A percentile compares a stretch with the other conserved stretches of the same genome.
Evolutionary conservation across 2,888 invertebrate species (phyloP).

Genomic region (Teinopalpus imperialis): DNA sequence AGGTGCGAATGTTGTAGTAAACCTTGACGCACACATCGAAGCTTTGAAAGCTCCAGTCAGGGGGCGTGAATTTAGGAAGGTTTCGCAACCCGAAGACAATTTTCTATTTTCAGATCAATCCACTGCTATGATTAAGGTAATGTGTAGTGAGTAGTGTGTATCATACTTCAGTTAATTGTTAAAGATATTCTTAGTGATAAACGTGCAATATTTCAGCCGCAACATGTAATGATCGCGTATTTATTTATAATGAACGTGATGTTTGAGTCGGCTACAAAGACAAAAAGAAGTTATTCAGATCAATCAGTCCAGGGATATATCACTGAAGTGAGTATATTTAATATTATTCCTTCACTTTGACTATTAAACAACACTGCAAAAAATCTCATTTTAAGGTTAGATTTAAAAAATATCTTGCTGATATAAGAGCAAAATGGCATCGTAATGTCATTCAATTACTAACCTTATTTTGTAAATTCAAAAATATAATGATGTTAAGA

Average conservation of each 20-base stretch:
- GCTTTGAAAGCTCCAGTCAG: conserved; percentile 45
- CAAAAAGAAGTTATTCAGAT: conserved; percentile 89
- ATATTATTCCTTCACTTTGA: too few species aligned
- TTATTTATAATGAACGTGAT: conserved; percentile 60
- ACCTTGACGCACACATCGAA: conserved; percentile 25
- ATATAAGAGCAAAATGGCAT: too few species aligned
- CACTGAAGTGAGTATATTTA: conserved; percentile 85
- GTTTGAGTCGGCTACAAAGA: conserved; percentile 60
- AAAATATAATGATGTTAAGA: too few species aligned
- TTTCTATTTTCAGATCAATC: conserved; percentile 53
- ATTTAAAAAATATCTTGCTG: too few species aligned
- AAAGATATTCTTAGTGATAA: conserved; percentile 36
- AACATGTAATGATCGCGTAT: conserved; percentile 61
- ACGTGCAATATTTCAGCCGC: conserved; percentile 49
- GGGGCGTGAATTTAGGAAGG: conserved; percentile 58
- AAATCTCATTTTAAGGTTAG: too few species aligned
- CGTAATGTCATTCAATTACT: too few species aligned
- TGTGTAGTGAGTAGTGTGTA: conserved; percentile 29
- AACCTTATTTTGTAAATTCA: too few species aligned
- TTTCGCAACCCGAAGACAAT: conserved; percentile 42
- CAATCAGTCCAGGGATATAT: conserved; percentile 91
- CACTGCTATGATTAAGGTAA: conserved; percentile 73
- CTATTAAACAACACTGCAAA: too few species aligned
- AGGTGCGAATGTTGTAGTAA: conserved; percentile 8
- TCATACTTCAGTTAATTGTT: conserved; percentile 17